phyloP scores from a whole-genome alignment of 1,140 invertebrate genomes.

The Drosophila fuyamai region DNA sequence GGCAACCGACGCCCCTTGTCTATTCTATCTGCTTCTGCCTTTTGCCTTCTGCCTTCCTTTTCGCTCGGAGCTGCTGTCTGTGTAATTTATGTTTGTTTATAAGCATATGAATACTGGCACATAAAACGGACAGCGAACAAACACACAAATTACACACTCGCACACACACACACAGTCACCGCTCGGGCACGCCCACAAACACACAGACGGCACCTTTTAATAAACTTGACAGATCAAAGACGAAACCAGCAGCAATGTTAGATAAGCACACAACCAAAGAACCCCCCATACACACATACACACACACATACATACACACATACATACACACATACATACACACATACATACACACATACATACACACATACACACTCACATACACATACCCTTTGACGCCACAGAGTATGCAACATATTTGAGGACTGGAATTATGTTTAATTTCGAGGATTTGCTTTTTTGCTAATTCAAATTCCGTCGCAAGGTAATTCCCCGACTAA shows the following conservation, averaged over 20 bases:
- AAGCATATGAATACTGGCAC: conserved; percentile 65
- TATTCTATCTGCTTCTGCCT: too few species aligned
- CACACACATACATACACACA: conserved; percentile 5
- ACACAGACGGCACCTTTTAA: conserved; percentile 48
- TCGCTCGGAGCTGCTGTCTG: conserved; percentile 15
- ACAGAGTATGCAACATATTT: conserved; percentile 7
- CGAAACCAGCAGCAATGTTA: conserved; percentile 44
- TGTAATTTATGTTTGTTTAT: conserved; percentile 81
- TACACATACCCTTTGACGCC: not conserved
- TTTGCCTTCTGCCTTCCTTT: too few species aligned
- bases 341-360: conserved; percentile 1
- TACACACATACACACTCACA: not conserved
- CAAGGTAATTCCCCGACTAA: conserved; percentile 10
- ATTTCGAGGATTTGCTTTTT: conserved; percentile 29
- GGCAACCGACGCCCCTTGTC: too few species aligned
- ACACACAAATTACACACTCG: conserved; percentile 48
- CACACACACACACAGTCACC: conserved; percentile 13
- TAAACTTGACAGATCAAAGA: conserved; percentile 61
- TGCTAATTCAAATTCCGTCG: not conserved
- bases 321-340: conserved; percentile 5
- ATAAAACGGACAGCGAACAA: conserved; percentile 47
- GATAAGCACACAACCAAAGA: conserved; percentile 26
- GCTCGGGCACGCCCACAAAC: not conserved
- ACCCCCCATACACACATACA: conserved; percentile 5
- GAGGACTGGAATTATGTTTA: conserved; percentile 36